Conservation (phyloP, 2,797 vertebrate species). For the Hippopotamyrus pictus region DNA sequence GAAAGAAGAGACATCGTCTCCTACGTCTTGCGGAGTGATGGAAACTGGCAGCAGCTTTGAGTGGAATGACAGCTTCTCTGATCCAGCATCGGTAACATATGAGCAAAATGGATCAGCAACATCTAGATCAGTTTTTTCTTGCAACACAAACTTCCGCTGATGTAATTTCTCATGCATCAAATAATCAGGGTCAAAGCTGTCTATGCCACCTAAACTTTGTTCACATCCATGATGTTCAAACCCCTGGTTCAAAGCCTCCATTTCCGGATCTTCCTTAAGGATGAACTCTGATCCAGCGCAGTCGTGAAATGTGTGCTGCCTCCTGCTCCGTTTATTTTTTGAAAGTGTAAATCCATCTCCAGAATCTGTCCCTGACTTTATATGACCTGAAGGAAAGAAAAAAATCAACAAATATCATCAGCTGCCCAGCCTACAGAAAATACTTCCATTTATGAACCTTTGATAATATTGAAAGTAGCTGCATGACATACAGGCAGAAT, state of each 20-base stretch:
- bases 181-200: background rate
- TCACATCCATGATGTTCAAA: background rate
- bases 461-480: background rate
- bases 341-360: background rate
- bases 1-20: background rate
- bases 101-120: slow-evolving; percentile 4
- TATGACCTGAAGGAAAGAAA: background rate
- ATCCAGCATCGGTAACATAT: background rate
- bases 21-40: background rate
- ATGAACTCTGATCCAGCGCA: background rate
- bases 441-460: background rate
- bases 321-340: background rate
- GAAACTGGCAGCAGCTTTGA: background rate
- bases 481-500: background rate
- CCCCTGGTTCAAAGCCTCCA: background rate
- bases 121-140: background rate
- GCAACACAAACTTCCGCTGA: background rate
- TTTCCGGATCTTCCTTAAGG: background rate
- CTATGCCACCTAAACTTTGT: background rate
- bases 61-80: background rate
- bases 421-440: background rate
- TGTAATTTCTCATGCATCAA: background rate
- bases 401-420: background rate
- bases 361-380: background rate
- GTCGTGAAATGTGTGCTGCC: background rate